Evolutionary conservation across 2,888 invertebrate genomes (phyloP).

Genomic region (Leucoma salicis): DNA sequence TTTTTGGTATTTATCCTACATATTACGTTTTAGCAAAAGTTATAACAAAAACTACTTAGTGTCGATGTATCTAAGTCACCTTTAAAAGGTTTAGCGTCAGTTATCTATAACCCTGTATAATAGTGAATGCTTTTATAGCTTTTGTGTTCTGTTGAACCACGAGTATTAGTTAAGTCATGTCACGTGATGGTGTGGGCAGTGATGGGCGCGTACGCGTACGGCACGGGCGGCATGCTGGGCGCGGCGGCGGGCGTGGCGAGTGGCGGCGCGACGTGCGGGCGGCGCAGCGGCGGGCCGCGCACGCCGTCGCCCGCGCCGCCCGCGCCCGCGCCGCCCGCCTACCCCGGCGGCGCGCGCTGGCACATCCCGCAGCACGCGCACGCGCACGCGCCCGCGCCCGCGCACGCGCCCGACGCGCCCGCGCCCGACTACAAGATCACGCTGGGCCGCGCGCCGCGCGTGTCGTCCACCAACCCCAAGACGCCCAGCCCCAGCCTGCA

Average conservation of each 20-base stretch:
- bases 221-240: slow-evolving; percentile 29
- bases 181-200: slow-evolving; percentile 68
- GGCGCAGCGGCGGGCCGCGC: slow-evolving; percentile 68
- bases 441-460: slow-evolving; percentile 65
- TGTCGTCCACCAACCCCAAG: slow-evolving; percentile 92
- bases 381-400: slow-evolving; percentile 44
- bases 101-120: no score
- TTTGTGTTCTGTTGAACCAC: no score
- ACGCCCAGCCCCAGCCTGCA: slow-evolving; percentile 90
- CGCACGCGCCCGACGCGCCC: slow-evolving; percentile 24
- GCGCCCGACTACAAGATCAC: slow-evolving; percentile 85
- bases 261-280: slow-evolving; percentile 37
- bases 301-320: slow-evolving; percentile 74
- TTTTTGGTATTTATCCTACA: no score
- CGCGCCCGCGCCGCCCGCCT: slow-evolving; percentile 39
- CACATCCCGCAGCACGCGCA: slow-evolving; percentile 86
- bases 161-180: no score
- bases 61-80: no score
- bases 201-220: slow-evolving; percentile 35
- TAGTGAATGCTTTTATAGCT: no score
- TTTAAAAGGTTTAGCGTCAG: no score
- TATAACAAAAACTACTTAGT: no score
- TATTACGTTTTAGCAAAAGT: no score
- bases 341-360: slow-evolving; percentile 83
- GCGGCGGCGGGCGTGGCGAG: slow-evolving; percentile 41